Evolutionary conservation across 2,797 vertebrate species (phyloP).

Genomic region (Decapterus maruadsi): DNA sequence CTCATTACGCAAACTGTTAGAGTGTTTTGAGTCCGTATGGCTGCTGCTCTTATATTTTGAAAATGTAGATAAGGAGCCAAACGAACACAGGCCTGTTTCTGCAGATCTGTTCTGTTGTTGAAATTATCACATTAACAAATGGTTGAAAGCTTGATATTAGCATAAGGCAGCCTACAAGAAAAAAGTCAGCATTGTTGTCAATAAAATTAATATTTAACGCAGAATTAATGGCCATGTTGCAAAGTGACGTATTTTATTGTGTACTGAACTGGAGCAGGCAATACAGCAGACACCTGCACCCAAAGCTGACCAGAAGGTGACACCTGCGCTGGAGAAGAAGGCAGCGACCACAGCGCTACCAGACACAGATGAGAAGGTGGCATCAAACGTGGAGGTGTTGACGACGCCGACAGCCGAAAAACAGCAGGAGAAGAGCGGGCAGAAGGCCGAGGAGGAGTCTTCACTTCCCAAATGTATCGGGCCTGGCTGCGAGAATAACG

Average conservation of each 20-base stretch:
- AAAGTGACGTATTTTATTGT: conserved; percentile 44
- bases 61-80: not conserved
- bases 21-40: not conserved
- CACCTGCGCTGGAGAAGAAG: conserved; percentile 37
- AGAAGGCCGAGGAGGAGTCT: conserved; percentile 73
- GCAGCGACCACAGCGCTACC: conserved; percentile 14
- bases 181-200: not conserved
- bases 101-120: not conserved
- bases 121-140: not conserved
- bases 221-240: not conserved
- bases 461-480: conserved; percentile 93
- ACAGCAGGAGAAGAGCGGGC: conserved; percentile 40
- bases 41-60: not conserved
- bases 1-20: not conserved
- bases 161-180: not conserved
- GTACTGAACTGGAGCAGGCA: conserved; percentile 67
- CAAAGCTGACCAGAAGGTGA: conserved; percentile 54
- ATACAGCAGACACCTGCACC: conserved; percentile 58
- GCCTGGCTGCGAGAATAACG: conserved; percentile 92
- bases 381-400: conserved; percentile 75
- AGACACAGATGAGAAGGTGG: conserved; percentile 65
- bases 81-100: not conserved
- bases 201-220: not conserved
- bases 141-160: not conserved
- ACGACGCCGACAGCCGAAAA: conserved; percentile 43